A percentile compares a stretch with the other conserved stretches of the same genome.
Conservation (phyloP, 2,113 vertebrate genomes). For the Pelodiscus sinensis region DNA sequence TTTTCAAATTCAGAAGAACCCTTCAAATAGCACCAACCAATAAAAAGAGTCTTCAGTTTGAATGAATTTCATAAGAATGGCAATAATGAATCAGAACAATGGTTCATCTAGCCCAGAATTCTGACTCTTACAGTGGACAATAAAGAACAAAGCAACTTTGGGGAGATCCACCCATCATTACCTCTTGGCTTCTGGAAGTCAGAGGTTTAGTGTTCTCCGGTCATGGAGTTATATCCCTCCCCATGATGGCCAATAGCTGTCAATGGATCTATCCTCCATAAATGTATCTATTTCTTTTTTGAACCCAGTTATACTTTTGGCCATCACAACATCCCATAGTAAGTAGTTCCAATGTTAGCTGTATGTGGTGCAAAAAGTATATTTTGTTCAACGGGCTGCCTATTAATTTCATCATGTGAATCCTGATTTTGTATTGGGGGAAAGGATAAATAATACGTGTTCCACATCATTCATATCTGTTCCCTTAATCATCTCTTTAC, state of each 20-base stretch:
- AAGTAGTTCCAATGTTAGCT: not conserved
- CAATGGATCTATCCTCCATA: not conserved
- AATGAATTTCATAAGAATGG: conserved; percentile 2
- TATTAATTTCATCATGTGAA: not conserved
- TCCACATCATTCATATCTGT: not conserved
- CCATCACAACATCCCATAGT: not conserved
- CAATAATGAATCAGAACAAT: not conserved
- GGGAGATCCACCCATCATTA: not conserved
- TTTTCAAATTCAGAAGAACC: not conserved
- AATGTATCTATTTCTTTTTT: not conserved
- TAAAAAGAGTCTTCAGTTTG: conserved; percentile 35
- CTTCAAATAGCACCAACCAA: conserved; percentile 8
- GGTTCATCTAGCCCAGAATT: not conserved
- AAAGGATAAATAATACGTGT: not conserved
- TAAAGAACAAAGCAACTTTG: not conserved
- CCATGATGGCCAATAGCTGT: not conserved
- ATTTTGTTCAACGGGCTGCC: not conserved
- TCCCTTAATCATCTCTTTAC: not conserved
- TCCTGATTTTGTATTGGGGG: not conserved
- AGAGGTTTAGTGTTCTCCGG: not conserved
- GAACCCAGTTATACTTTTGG: not conserved
- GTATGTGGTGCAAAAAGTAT: not conserved
- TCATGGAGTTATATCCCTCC: not conserved
- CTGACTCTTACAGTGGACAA: not conserved
- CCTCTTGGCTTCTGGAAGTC: not conserved